These are phyloP conservation scores for Phocoena phocoena DNA, from an alignment of 2,113 vertebrate species.

Conservation along the genomic window DNA sequence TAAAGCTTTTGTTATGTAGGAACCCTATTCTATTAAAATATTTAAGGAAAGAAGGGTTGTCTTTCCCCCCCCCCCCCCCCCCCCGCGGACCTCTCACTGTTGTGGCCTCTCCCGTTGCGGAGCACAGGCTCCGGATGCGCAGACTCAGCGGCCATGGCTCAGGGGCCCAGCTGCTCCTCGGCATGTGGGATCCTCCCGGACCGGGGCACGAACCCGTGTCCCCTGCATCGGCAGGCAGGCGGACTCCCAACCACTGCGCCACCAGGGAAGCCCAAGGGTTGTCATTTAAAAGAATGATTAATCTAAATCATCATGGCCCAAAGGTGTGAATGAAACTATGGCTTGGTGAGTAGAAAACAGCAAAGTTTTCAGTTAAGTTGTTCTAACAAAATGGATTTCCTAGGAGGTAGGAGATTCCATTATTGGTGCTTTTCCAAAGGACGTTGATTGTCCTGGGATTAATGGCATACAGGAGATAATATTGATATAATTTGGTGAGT, in stretches of 20 bases:
- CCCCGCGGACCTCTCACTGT: too few relatives aligned
- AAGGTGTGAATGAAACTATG: conserved; percentile 4
- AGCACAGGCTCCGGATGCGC: too few relatives aligned
- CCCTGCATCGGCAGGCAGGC: too few relatives aligned
- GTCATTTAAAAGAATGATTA: not conserved
- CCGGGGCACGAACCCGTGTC: too few relatives aligned
- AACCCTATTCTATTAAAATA: conserved; percentile 46
- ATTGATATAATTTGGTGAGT: not conserved
- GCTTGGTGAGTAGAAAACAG: not conserved
- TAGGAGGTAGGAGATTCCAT: not conserved
- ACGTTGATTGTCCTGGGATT: conserved; percentile 25
- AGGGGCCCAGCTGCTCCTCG: too few relatives aligned
- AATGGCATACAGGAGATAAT: not conserved
- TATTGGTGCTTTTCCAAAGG: not conserved
- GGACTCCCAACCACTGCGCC: too few relatives aligned
- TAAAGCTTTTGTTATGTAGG: not conserved
- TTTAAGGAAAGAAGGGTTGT: not conserved
- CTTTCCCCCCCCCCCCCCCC: too few relatives aligned
- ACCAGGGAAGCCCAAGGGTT: not conserved
- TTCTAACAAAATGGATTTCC: not conserved
- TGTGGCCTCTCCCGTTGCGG: too few relatives aligned
- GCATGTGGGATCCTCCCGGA: too few relatives aligned
- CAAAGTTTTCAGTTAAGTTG: not conserved
- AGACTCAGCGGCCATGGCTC: too few relatives aligned
- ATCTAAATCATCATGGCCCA: not conserved